phyloP scores from a whole-genome alignment of 2,113 vertebrate genomes.

The Climacteris rufus region DNA sequence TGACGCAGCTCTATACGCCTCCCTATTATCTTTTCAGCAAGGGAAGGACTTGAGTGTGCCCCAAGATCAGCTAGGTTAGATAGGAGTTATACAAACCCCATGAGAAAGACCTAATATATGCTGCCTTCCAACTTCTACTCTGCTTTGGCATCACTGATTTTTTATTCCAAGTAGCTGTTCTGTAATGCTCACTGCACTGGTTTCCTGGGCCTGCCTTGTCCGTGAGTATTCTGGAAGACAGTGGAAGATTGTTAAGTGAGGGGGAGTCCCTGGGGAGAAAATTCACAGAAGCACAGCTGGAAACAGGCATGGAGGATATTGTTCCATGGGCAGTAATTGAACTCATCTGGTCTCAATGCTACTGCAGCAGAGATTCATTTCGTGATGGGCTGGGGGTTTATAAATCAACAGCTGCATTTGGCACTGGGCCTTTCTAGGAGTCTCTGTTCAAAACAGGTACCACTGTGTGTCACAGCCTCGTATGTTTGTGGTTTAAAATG shows the following conservation, averaged over 20 bases:
- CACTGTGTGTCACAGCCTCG: neutral
- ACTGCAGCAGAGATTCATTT: neutral
- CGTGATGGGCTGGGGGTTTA: neutral
- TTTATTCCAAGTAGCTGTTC: neutral
- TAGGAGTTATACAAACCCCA: neutral
- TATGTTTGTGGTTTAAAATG: neutral
- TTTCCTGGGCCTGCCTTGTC: neutral
- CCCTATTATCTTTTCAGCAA: neutral
- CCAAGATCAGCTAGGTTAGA: neutral
- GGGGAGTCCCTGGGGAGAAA: neutral
- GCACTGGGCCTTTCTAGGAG: neutral
- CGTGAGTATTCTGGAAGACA: neutral
- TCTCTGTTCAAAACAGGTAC: neutral
- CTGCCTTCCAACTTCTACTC: neutral
- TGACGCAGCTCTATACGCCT: neutral
- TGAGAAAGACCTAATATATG: neutral
- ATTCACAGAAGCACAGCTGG: neutral
- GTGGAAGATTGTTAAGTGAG: neutral
- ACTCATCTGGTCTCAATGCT: neutral
- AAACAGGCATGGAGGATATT: neutral
- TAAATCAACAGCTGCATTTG: neutral
- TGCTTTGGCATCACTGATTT: neutral
- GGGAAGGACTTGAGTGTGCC: neutral
- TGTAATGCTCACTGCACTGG: neutral
- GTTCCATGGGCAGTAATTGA: neutral